Percentiles rank a stretch among this genome's conserved stretches.
Evolutionary conservation across 2,888 invertebrate species (phyloP).

Genomic region (Aporophyla lueneburgensis): DNA sequence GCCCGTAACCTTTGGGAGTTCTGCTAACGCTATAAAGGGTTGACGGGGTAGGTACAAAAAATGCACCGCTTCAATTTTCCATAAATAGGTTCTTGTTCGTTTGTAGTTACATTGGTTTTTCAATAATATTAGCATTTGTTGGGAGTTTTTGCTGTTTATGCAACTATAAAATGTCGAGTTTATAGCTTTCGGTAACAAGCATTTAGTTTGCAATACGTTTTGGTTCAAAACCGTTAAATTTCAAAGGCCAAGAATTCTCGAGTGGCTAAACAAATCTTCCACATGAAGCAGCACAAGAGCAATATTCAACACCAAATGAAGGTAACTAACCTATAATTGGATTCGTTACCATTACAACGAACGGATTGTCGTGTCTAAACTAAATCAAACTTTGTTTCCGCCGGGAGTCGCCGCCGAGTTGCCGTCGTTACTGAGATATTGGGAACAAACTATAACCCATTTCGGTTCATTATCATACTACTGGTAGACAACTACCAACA

Average conservation of each 20-base stretch:
- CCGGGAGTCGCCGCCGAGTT: slow-evolving; percentile 78
- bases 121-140: slow-evolving; percentile 21
- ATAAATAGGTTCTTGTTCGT: slow-evolving; percentile 29
- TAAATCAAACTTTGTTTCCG: slow-evolving; percentile 89
- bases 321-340: slow-evolving; percentile 77
- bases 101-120: slow-evolving; percentile 27
- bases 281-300: slow-evolving; percentile 63
- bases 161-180: not conserved
- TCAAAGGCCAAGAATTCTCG: slow-evolving; percentile 46
- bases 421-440: slow-evolving; percentile 77
- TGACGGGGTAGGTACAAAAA: slow-evolving; percentile 38
- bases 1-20: slow-evolving; percentile 42
- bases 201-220: slow-evolving; percentile 2
- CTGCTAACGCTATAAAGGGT: slow-evolving; percentile 34
- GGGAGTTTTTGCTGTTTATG: slow-evolving; percentile 1
- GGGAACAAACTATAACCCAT: slow-evolving; percentile 78
- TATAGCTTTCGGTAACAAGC: not conserved
- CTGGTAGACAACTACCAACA: slow-evolving; percentile 61
- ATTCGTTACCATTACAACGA: slow-evolving; percentile 82
- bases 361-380: slow-evolving; percentile 86
- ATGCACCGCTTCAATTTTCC: slow-evolving; percentile 36
- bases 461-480: slow-evolving; percentile 79
- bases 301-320: slow-evolving; percentile 58
- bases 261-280: slow-evolving; percentile 65
- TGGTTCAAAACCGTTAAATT: not conserved